Evolutionary conservation across 2,888 invertebrate genomes (phyloP).

Genomic region (Drosophila fulvimacula): DNA sequence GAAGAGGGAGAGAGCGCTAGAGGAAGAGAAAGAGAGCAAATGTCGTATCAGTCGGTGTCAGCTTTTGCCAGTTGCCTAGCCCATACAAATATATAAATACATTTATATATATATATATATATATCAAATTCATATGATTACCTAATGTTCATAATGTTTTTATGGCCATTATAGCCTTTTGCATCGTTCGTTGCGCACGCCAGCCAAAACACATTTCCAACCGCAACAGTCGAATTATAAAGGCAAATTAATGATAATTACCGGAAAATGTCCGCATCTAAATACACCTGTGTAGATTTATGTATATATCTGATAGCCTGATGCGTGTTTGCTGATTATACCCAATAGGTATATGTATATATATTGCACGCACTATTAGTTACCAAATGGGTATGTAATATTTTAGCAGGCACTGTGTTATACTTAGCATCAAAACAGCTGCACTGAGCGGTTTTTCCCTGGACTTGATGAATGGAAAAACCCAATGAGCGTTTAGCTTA

Average conservation of each 20-base stretch:
- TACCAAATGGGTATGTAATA: slow-evolving; percentile 17
- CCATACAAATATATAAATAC: not conserved
- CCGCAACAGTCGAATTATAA: slow-evolving; percentile 58
- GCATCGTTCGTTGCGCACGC: slow-evolving; percentile 69
- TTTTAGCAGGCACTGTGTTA: slow-evolving; percentile 37
- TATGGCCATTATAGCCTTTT: slow-evolving; percentile 42
- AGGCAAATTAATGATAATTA: slow-evolving; percentile 73
- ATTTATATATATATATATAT: not conserved
- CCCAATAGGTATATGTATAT: not conserved
- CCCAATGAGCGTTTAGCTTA: not conserved
- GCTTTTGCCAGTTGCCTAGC: slow-evolving; percentile 30
- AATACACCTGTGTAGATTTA: slow-evolving; percentile 1
- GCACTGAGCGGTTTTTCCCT: not conserved
- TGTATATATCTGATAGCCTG: slow-evolving; percentile 7
- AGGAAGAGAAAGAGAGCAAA: not conserved
- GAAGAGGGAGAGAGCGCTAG: not conserved
- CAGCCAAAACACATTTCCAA: slow-evolving; percentile 50
- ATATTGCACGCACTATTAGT: slow-evolving; percentile 63
- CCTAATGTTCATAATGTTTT: slow-evolving; percentile 51
- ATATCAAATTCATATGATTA: slow-evolving; percentile 49
- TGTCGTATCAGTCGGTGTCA: slow-evolving; percentile 54
- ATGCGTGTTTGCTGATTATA: slow-evolving; percentile 37
- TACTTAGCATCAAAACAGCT: slow-evolving; percentile 18
- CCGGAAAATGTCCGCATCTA: slow-evolving; percentile 69
- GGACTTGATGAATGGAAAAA: slow-evolving; percentile 22